phyloP scores from a whole-genome alignment of 2,797 vertebrate species.

The Todus mexicanus region DNA sequence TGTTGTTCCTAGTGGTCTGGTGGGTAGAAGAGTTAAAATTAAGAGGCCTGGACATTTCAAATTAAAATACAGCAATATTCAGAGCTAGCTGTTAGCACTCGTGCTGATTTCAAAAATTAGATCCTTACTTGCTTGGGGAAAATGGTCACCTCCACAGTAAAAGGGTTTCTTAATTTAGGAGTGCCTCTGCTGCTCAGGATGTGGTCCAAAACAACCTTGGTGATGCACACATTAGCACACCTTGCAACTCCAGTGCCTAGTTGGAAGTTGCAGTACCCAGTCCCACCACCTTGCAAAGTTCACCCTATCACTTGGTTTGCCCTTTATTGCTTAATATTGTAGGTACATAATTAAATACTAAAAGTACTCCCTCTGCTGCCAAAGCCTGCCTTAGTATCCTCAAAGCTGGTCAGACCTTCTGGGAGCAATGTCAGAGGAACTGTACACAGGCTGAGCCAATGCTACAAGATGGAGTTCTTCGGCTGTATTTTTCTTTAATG shows the following conservation, averaged over 20 bases:
- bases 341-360: not conserved
- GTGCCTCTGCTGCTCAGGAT: not conserved
- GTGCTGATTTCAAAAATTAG: not conserved
- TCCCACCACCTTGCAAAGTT: not conserved
- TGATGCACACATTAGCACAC: accelerated
- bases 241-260: not conserved
- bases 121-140: not conserved
- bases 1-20: not conserved
- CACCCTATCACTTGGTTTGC: not conserved
- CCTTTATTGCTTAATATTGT: not conserved
- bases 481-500: not conserved
- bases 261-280: not conserved
- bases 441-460: not conserved
- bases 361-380: not conserved
- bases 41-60: not conserved
- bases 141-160: not conserved
- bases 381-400: not conserved
- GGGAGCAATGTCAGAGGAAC: not conserved
- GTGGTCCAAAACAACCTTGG: not conserved
- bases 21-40: not conserved
- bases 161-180: not conserved
- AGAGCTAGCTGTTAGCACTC: not conserved
- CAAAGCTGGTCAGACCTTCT: not conserved
- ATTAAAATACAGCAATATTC: not conserved
- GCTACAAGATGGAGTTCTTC: not conserved